Conservation (phyloP, 2,113 vertebrate species). For the Callionymus lyra region DNA sequence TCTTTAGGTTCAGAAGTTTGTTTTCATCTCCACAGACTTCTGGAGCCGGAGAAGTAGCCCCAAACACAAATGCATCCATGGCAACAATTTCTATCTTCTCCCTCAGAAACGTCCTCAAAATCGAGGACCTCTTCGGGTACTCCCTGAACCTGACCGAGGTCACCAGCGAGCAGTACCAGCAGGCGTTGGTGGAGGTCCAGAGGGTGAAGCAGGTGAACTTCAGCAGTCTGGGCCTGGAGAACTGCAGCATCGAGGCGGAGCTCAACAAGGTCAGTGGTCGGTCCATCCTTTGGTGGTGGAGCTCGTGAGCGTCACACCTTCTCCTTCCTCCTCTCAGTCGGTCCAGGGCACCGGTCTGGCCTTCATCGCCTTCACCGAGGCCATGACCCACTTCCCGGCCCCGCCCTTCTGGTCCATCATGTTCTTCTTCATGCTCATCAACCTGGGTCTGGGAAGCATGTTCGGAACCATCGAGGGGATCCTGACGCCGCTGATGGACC, state of each 20-base stretch:
- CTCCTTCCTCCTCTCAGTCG: constrained; percentile 59
- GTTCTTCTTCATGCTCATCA: constrained; percentile 97
- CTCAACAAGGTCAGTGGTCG: constrained; percentile 78
- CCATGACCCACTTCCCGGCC: constrained; percentile 95
- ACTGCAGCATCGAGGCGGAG: constrained; percentile 84
- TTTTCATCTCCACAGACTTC: no score
- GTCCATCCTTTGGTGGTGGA: not conserved
- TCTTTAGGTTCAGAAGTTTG: no score
- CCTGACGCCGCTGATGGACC: constrained; percentile 87
- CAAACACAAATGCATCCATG: no score
- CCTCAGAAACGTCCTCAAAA: constrained; percentile 79
- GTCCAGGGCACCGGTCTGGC: constrained; percentile 94
- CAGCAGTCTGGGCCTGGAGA: constrained; percentile 69
- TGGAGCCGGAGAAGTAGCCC: no score
- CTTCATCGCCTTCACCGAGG: constrained; percentile 97
- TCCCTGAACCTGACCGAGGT: constrained; percentile 81
- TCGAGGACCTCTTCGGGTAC: constrained; percentile 76
- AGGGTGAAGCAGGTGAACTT: constrained; percentile 75
- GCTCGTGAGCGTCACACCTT: not conserved
- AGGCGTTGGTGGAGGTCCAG: constrained; percentile 75
- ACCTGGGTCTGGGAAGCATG: constrained; percentile 95
- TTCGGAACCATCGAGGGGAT: constrained; percentile 97
- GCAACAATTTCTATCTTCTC: not conserved
- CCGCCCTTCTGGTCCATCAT: constrained; percentile 98
- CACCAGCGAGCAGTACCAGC: constrained; percentile 76